phyloP scores from a whole-genome alignment of 2,797 vertebrate species.

The Esox lucius region DNA sequence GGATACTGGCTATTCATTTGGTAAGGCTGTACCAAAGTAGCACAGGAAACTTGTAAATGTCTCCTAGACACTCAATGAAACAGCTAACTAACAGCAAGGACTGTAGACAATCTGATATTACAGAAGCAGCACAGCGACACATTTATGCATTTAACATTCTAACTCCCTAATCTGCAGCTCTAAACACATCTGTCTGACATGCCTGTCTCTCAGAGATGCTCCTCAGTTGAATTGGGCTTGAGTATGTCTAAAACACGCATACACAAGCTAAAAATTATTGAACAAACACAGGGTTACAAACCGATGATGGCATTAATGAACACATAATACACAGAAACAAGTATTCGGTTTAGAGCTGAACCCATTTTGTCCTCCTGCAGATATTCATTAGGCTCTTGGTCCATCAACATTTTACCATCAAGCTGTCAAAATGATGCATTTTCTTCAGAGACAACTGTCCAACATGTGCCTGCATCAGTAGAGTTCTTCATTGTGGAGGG shows the following conservation, averaged over 20 bases:
- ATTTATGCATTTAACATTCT: background rate
- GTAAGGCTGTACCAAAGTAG: background rate
- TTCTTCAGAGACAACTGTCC: no score
- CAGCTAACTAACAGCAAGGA: constrained; percentile 6
- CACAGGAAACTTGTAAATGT: background rate
- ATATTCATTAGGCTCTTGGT: no score
- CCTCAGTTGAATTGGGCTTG: no score
- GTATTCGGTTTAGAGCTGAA: no score
- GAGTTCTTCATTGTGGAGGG: no score
- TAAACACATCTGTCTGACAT: constrained; percentile 2
- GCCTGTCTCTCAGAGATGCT: background rate
- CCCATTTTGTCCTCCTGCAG: no score
- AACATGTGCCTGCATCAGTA: no score
- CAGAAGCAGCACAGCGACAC: background rate
- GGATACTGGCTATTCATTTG: background rate
- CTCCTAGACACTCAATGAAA: background rate
- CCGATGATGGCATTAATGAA: background rate
- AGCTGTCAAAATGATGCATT: no score
- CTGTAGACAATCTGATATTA: background rate
- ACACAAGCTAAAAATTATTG: background rate
- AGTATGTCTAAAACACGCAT: background rate
- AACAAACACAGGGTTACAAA: background rate
- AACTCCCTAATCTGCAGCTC: constrained; percentile 2
- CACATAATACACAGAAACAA: background rate
- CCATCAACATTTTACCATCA: no score